Base-by-base conservation (phyloP, 2,888 invertebrate genomes). In the Lithophane semibrunnea region DNA sequence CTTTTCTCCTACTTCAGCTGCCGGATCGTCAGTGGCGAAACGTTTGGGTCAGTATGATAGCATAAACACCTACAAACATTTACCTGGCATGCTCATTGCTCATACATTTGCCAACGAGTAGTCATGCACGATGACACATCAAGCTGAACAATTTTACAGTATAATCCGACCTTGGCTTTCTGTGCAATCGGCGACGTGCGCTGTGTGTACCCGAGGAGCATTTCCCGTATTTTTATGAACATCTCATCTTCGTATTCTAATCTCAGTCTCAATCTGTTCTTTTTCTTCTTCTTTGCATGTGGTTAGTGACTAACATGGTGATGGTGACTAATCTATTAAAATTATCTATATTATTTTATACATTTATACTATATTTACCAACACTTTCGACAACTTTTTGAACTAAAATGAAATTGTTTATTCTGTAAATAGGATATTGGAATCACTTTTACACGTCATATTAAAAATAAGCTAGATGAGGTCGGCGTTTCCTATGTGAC, bases 21-120 rank as follows among this genome's bases (percentile, higher is more conserved):
- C 77, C 77, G 77, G 77, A 77, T 47, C 77, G 54, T 47, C 79
- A n/a, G 54, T 77, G 77, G 77, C 73, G 77, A 80, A 54, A 79
- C 24, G 24, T 72, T 47, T 77, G 80, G 77, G 77, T 77, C 47
- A 77, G 77, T 77, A 77, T 77, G 5, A 77, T 54, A 47, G 37
- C 61, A 52, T 79, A 21, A 24, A 61, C 44, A 61, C 37, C 8
- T 52, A 37, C 4, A 21, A 18, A 13, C 16, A 77, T 37, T 2
- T 70, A 16, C 3, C 21, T 75, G 8, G 42, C 42, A 42, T 60
- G 24, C 49, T 60, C 49, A 60, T 21, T 49, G 16, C 49, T 49
- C 49, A 18, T 47, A 16, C 21, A 16, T 49, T 21, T 47, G 7
- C 49, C 58, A 21, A 4, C 0, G 1, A 73, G 24, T 37, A 67